Evolutionary conservation across 2,113 vertebrate species (phyloP).

Genomic region (human): GRCh38 chr9:130552001-130552500

Average conservation of each 20-base stretch:
- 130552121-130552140: background rate
- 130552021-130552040: background rate
- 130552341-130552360: background rate
- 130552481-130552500: too few species aligned
- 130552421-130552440: background rate
- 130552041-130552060: background rate
- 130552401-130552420: accelerated
- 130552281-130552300: background rate
- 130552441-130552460: too few species aligned
- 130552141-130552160: background rate
- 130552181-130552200: accelerated
- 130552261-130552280: background rate
- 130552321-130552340: background rate
- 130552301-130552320: background rate
- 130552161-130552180: background rate
- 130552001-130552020: accelerated
- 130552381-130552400: background rate
- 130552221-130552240: background rate
- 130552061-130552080: too few species aligned
- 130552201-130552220: background rate
- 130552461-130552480: background rate
- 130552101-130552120: background rate
- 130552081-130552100: background rate
- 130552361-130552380: background rate
- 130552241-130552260: background rate